Base-by-base conservation (phyloP, 2,888 invertebrate genomes). In the Orchesellides sinensis region DNA sequence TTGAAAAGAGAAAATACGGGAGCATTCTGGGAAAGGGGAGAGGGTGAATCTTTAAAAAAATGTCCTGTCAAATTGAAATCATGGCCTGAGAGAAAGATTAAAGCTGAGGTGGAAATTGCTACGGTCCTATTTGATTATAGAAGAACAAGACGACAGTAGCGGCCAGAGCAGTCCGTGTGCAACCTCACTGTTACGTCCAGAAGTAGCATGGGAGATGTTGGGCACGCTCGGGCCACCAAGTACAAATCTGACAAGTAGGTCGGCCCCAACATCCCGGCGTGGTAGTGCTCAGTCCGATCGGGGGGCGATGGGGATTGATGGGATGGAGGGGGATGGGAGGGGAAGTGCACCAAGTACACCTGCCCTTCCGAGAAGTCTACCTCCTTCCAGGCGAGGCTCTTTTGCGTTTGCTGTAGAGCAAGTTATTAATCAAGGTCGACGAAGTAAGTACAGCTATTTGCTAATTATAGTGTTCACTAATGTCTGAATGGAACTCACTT, bases 101-200 rank as follows among this genome's bases (percentile, higher is more conserved):
- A 12, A 12, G 69, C 73, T 70, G 73, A 73, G 69, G 54, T 21
- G 65, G 81, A 69, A 81, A 83, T 68, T 84, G 84, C 84, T 84
- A 84, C 84, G 84, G 84, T 72, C 75, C 77, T 56, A 66, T 81
- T 86, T 82, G 65, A 66, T 84, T 87, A 69, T 84, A 88, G 88
- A 88, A 85, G 88, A 88, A 83, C 88, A 88, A 87, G 88, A 88
- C 70, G 88, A 88, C 83, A 87, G 87, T 66, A 86, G 86, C 52
- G 88, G 88, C 73, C 88, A 88, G 77, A 85, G 85, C 52, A 88
- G 88, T 84, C 88, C 88, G 19, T 88, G 88, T 83, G 87, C 87
- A 35, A 84, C 86, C 10, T 87, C 87, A 14, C 66, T 88, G 10
- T 83, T 88, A 54, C 83, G 88, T 61, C 88, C 88, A 25, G 88